Percentiles rank a stretch among this genome's conserved stretches.
Evolutionary conservation across 2,888 invertebrate genomes (phyloP).

Genomic region (Drosophila kokeensis): DNA sequence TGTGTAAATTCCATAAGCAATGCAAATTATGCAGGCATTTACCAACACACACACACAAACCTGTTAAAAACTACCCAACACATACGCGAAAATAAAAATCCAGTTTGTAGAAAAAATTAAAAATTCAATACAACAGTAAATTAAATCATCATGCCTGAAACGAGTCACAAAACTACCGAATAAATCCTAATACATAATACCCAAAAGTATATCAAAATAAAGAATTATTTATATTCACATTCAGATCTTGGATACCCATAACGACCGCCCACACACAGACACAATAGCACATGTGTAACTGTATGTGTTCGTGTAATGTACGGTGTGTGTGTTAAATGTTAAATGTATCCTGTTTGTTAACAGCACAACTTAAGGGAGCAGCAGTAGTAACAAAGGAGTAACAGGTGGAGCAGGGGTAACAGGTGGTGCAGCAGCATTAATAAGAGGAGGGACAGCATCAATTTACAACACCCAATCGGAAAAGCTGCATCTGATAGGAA

Average conservation of each 20-base stretch:
- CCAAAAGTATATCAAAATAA: neutral
- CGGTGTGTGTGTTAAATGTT: neutral
- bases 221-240: slow-evolving; percentile 10
- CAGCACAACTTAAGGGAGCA: neutral
- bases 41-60: neutral
- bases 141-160: neutral
- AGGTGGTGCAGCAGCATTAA: neutral
- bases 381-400: neutral
- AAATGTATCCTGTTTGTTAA: neutral
- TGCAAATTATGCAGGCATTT: slow-evolving; percentile 9
- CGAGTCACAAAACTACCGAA: neutral
- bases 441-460: neutral
- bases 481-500: neutral
- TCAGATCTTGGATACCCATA: slow-evolving; percentile 24
- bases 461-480: too few species aligned
- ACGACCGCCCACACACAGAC: neutral
- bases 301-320: neutral
- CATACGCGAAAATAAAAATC: slow-evolving; percentile 9
- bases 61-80: slow-evolving; percentile 8
- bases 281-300: neutral
- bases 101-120: slow-evolving; percentile 5
- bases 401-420: neutral
- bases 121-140: slow-evolving; percentile 3
- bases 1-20: neutral
- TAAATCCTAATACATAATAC: neutral